Base-by-base conservation (phyloP, 2,113 vertebrate species). In the Cyprinus carpio region DNA sequence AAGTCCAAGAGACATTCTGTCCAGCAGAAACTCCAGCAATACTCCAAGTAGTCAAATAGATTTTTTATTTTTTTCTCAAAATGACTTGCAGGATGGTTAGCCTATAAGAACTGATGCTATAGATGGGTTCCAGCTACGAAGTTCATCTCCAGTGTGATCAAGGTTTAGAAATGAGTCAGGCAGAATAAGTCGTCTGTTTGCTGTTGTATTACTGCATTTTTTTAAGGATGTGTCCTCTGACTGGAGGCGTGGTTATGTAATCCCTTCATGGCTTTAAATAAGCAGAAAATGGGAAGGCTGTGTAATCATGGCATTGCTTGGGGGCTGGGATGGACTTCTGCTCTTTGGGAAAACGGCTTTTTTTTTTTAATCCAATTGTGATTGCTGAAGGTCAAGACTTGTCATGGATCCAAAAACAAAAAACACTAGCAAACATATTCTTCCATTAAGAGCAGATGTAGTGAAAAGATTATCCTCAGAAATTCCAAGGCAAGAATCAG, bases 161-260 rank as follows among this genome's bases (percentile, higher is more conserved):
- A 29, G 18, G 46, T 46, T 75, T 56, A 40, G 58, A 27, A 37
- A 77, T 74, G 37, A 76, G 81, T 51, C 81, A 87, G 56, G 62
- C 49, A 87, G 83, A 92, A 90, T 87, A 84, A 64, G 58, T 56
- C 15, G 4, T 88, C 86, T 91, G 85, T 91, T 84, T 88, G 75
- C 54, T 87, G 88, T 60, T 85, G 86, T 67, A 72, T 76, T 62
- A 78, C 15, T 80, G 75, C 37, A n/a, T 85, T 54, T 58, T 1
- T 72, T 49, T 58, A 34, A 51, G 27, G 64, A 82, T 69, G 69
- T 58, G 20, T 84, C 81, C 78, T 79, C 49, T 46, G 6, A 85
- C 86, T 74, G 6, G 72, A 83, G 82, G 81, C 77, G 82, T 67
- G 87, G 67, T 86, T 86, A 82, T 72, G 79, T 75, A 87, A 88